Conservation (phyloP, 2,797 vertebrate genomes). For the Geotrypetes seraphini region DNA sequence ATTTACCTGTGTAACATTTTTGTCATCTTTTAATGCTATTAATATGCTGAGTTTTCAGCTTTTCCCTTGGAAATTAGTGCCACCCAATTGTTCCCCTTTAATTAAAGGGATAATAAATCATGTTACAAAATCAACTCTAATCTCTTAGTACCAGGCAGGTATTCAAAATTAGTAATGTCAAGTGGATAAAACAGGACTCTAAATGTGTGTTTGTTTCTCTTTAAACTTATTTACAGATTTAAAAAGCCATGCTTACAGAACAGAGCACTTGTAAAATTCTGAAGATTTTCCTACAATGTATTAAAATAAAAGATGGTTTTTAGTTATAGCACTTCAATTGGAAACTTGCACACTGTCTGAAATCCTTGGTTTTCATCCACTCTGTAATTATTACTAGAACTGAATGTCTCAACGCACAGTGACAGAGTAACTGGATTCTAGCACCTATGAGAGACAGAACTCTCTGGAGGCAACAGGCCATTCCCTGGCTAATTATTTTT, state of each 20-base stretch:
- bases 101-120: slow-evolving; percentile 88
- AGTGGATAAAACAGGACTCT: slow-evolving; percentile 29
- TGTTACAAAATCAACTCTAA: slow-evolving; percentile 70
- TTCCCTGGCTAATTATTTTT: too few relatives aligned
- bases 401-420: slow-evolving; percentile 76
- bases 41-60: slow-evolving; percentile 50
- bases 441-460: slow-evolving; percentile 85
- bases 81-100: slow-evolving; percentile 77
- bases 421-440: slow-evolving; percentile 76
- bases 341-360: slow-evolving; percentile 71
- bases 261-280: slow-evolving; percentile 86
- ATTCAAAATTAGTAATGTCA: slow-evolving; percentile 88
- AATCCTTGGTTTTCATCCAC: slow-evolving; percentile 43
- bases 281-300: slow-evolving; percentile 96
- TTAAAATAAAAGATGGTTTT: slow-evolving; percentile 97
- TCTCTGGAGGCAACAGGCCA: too few relatives aligned
- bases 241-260: slow-evolving; percentile 92
- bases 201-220: slow-evolving; percentile 52
- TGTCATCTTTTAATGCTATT: slow-evolving; percentile 48
- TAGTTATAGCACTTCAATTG: slow-evolving; percentile 89
- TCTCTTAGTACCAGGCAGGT: slow-evolving; percentile 85
- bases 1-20: slow-evolving; percentile 49
- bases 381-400: slow-evolving; percentile 31
- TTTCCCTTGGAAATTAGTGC: slow-evolving; percentile 65
- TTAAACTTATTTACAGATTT: slow-evolving; percentile 97